phyloP scores from a whole-genome alignment of 2,888 invertebrate species.

The Leptinotarsa juncta region DNA sequence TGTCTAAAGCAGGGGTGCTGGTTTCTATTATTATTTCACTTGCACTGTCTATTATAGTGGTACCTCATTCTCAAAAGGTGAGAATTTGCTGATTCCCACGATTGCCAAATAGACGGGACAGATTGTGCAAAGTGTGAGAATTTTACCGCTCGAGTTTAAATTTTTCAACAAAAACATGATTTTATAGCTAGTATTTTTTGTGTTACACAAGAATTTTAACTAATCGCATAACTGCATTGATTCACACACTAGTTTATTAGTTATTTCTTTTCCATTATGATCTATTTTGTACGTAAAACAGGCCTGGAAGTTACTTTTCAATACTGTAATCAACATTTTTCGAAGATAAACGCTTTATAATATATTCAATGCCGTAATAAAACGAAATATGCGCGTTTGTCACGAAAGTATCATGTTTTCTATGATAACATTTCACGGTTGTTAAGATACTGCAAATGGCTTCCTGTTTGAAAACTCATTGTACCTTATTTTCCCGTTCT shows the following conservation, averaged over 20 bases:
- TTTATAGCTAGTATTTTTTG: too few relatives aligned
- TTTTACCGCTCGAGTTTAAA: background rate
- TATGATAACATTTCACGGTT: constrained; percentile 12
- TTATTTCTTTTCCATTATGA: background rate
- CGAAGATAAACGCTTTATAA: constrained; percentile 7
- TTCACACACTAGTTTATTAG: too few relatives aligned
- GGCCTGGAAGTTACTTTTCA: background rate
- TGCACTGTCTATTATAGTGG: background rate
- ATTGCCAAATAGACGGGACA: background rate
- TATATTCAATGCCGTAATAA: constrained; percentile 7
- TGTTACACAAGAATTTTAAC: too few relatives aligned
- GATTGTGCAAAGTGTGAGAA: constrained; percentile 8
- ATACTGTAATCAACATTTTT: background rate
- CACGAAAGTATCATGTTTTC: constrained; percentile 15
- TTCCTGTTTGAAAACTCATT: constrained; percentile 10
- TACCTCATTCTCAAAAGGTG: constrained; percentile 5
- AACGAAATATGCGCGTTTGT: constrained; percentile 9
- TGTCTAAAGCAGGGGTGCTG: background rate
- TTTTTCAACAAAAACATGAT: too few relatives aligned
- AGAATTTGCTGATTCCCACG: constrained; percentile 13
- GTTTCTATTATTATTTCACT: constrained; percentile 1
- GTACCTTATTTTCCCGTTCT: background rate
- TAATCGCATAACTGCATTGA: too few relatives aligned
- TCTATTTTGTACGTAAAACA: background rate
- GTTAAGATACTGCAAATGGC: constrained; percentile 20